Percentiles rank a stretch among this genome's conserved stretches.
phyloP scores from a whole-genome alignment of 2,888 invertebrate species.

The Anticlea derivata region DNA sequence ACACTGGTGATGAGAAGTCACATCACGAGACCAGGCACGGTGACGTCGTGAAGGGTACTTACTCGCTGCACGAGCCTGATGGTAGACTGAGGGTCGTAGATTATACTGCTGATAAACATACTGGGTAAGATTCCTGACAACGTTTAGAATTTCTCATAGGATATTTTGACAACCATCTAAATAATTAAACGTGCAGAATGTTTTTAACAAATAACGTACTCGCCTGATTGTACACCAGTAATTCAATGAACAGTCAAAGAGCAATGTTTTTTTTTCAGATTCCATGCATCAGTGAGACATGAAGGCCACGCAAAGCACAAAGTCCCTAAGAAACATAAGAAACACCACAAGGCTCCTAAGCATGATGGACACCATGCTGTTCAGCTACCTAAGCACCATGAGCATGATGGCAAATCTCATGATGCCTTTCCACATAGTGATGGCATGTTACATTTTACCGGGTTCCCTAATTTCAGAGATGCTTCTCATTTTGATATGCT shows the following conservation, averaged over 20 bases:
- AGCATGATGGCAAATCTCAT: neutral
- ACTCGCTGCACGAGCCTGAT: slow-evolving; percentile 71
- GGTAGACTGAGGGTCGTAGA: slow-evolving; percentile 78
- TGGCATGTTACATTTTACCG: no score
- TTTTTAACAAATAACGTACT: no score
- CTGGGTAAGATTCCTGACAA: slow-evolving; percentile 65
- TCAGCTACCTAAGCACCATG: slow-evolving; percentile 3
- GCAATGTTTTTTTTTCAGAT: slow-evolving; percentile 40
- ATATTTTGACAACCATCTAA: no score
- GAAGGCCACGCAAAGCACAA: slow-evolving; percentile 44
- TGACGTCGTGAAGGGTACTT: slow-evolving; percentile 61
- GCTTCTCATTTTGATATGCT: no score
- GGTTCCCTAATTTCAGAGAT: no score
- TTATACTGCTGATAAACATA: slow-evolving; percentile 74
- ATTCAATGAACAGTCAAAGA: no score
- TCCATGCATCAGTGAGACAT: slow-evolving; percentile 52
- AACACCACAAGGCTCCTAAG: slow-evolving; percentile 34
- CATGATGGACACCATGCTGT: slow-evolving; percentile 9
- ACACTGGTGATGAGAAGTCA: slow-evolving; percentile 78
- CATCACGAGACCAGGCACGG: slow-evolving; percentile 76
- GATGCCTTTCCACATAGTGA: no score
- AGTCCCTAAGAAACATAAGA: slow-evolving; percentile 23
- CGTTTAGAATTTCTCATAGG: no score
- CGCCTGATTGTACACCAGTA: no score
- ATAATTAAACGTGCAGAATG: no score